Evolutionary conservation across 2,113 vertebrate genomes (phyloP).

Genomic region (Cathartes aura): DNA sequence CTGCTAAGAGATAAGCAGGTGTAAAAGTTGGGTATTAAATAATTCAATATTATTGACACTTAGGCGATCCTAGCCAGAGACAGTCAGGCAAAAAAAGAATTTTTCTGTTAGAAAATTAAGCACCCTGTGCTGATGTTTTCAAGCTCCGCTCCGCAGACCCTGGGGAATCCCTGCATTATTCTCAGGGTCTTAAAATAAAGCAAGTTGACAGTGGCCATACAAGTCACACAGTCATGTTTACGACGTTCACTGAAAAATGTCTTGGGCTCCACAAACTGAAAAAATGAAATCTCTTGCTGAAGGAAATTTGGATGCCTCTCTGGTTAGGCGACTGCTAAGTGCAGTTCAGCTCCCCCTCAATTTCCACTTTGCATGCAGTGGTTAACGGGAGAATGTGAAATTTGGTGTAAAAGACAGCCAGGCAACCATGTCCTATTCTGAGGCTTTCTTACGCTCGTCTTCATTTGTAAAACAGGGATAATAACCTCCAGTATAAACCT

Average conservation of each 20-base stretch:
- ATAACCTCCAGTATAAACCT: background rate
- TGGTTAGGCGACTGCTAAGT: background rate
- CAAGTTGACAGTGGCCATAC: background rate
- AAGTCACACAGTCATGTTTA: background rate
- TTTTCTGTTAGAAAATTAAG: background rate
- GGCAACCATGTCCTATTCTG: background rate
- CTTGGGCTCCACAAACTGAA: background rate
- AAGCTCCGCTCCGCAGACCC: accelerated
- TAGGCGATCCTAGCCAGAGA: background rate
- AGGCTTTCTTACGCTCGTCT: background rate
- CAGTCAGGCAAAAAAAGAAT: background rate
- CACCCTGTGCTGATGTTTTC: background rate
- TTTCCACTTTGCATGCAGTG: background rate
- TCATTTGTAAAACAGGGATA: background rate
- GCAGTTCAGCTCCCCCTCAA: background rate
- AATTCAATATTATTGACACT: background rate
- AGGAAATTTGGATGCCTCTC: background rate
- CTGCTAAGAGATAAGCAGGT: background rate
- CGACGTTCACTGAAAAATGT: accelerated
- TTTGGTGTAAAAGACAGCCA: background rate
- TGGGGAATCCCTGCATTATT: background rate
- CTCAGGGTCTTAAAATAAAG: background rate
- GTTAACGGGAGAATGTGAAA: background rate
- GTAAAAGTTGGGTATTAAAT: background rate
- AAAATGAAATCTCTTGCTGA: background rate